Evolutionary conservation across 2,888 invertebrate genomes (phyloP).

Genomic region (Heliconius ethilla): DNA sequence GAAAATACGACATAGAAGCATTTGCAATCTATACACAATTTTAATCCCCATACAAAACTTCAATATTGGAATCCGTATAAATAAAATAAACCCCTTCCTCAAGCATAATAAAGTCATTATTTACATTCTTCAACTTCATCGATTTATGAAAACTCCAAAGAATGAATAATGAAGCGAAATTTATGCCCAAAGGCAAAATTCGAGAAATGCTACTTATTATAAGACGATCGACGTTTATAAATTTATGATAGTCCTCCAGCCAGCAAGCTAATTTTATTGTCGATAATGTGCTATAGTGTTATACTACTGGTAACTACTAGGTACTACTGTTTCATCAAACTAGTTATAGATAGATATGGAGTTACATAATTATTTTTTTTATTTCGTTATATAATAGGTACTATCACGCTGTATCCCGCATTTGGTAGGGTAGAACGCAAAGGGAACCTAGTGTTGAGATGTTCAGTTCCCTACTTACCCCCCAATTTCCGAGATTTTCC

Average conservation of each 20-base stretch:
- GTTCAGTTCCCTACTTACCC: too few relatives aligned
- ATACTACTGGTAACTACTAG: background rate
- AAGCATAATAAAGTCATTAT: slow-evolving; percentile 25
- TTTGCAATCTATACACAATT: background rate
- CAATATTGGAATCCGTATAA: background rate
- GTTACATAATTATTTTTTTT: too few relatives aligned
- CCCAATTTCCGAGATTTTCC: background rate
- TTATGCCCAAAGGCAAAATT: slow-evolving; percentile 22
- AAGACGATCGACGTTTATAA: slow-evolving; percentile 18
- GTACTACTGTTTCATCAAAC: background rate
- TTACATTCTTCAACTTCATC: slow-evolving; percentile 18
- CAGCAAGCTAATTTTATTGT: slow-evolving; percentile 2
- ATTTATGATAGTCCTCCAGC: slow-evolving; percentile 8
- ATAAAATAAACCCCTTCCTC: background rate
- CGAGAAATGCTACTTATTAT: slow-evolving; percentile 1
- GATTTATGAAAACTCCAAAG: slow-evolving; percentile 24
- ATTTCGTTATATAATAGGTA: too few relatives aligned
- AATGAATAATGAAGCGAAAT: slow-evolving; percentile 28
- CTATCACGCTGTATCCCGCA: too few relatives aligned
- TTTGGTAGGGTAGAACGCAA: too few relatives aligned
- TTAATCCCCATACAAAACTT: background rate
- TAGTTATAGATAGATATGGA: background rate
- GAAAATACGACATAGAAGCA: too few relatives aligned
- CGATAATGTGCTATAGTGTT: slow-evolving; percentile 14
- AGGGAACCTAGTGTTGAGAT: background rate